Evolutionary conservation across 2,888 invertebrate species (phyloP), one percentile per base, ranked within the genome.

Genomic region (Crematogaster levior): DNA sequence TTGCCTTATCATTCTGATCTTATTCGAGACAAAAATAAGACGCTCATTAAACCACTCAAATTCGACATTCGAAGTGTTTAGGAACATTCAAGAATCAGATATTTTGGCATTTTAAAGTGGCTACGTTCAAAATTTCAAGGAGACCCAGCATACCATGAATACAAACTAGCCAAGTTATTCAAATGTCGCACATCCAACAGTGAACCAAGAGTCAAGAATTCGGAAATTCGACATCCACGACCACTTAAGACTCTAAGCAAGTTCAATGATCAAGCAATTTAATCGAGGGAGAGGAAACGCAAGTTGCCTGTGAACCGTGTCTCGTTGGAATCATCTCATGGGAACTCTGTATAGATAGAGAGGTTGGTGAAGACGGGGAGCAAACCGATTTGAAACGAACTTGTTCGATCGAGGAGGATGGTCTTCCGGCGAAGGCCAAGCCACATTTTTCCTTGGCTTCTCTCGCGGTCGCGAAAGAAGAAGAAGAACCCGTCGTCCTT

Each of bases 401-500:
- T 61, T 24, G 53, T 61, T 51, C 27, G 40, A 18, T 30, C 21
- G 37, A 30, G 63, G n/a, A 51, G 74, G 51, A 48, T 9, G 27
- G 27, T 51, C 21, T n/a, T 3, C 15, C 24, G 30, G n/a, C 46
- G 63, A 65, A 73, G 66, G 60, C 40, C 51, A 30, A 43, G 40
- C 21, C 18, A 66, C 66, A 56, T 77, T 74, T 82, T 72, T 58
- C 72, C 34, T 4, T 56, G 46, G 24, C 34, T 81, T 72, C 65
- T 70, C 77, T 63, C 65, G 34, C 40, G 24, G 12, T 4, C 63
- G 51, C 46, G 61, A 37, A 58, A 75, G 24, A 61, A 53, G 43
- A 65, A 80, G 30, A 61, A 85, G 83, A 89, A 86, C 84, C 81
- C 74, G 86, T 84, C 85, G 87, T 87, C 85, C 88, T 89, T 88